Percentiles rank a stretch among this genome's conserved stretches.
Conservation (phyloP, 2,797 vertebrate genomes). For the Sebastolobus alascanus region DNA sequence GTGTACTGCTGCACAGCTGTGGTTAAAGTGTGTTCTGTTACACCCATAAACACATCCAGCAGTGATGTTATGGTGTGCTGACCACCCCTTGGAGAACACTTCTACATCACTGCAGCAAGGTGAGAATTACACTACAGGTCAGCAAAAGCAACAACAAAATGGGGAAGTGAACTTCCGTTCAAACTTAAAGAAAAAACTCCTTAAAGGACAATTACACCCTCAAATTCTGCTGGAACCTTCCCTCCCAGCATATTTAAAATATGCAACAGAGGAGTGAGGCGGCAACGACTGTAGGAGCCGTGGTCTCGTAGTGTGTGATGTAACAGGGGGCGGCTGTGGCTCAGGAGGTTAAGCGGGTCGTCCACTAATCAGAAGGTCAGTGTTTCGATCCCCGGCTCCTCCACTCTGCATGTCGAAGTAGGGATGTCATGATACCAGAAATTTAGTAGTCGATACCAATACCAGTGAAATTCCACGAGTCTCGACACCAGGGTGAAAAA, state of each 20-base stretch:
- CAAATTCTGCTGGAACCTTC: background rate
- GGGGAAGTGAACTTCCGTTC: background rate
- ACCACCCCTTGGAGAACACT: background rate
- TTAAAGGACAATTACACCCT: background rate
- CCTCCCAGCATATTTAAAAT: background rate
- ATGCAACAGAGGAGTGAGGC: background rate
- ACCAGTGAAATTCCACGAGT: no score
- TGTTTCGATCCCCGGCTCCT: no score
- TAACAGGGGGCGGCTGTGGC: no score
- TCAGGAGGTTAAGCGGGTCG: no score
- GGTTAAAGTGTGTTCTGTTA: background rate
- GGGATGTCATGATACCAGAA: no score
- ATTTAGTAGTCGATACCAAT: no score
- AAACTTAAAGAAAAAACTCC: background rate
- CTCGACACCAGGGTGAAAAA: no score
- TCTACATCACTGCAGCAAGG: background rate
- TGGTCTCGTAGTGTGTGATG: background rate
- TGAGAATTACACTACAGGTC: background rate
- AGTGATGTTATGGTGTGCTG: background rate
- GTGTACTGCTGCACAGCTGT: background rate
- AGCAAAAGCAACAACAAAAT: background rate
- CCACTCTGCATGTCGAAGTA: no score
- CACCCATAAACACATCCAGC: constrained; percentile 10
- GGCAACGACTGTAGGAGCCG: no score
- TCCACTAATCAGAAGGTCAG: no score